Evolutionary conservation across 2,888 invertebrate species (phyloP).

Genomic region (Hemicrepidius hirtus): DNA sequence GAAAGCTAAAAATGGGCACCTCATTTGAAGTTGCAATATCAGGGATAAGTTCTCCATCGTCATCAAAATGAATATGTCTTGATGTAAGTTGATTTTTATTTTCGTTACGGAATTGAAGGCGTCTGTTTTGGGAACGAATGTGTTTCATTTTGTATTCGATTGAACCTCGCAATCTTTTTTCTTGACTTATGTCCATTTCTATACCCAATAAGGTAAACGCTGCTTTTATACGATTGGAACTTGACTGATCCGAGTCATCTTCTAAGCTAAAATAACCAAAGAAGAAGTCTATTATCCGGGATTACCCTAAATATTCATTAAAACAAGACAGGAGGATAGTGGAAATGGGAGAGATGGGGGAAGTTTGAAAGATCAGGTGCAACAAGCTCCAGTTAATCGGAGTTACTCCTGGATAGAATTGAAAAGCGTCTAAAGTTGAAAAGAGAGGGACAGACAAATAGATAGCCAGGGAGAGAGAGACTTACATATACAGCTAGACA

Average conservation of each 20-base stretch:
- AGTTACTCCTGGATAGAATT: no score
- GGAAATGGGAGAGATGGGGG: no score
- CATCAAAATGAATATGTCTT: slow-evolving; percentile 79
- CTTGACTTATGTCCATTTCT: slow-evolving; percentile 66
- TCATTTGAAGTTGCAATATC: slow-evolving; percentile 46
- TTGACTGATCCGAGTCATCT: slow-evolving; percentile 27
- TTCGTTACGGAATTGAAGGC: slow-evolving; percentile 71
- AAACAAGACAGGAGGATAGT: background rate
- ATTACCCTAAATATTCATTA: background rate
- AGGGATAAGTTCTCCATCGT: slow-evolving; percentile 76
- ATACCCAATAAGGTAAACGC: slow-evolving; percentile 82
- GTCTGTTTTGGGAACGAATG: slow-evolving; percentile 75
- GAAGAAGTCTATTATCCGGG: background rate
- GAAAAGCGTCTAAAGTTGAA: no score
- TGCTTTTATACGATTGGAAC: slow-evolving; percentile 73
- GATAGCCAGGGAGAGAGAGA: no score
- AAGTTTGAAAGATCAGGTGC: no score
- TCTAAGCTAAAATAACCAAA: slow-evolving; percentile 12
- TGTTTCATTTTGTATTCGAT: slow-evolving; percentile 80
- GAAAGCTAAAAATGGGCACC: slow-evolving; percentile 55
- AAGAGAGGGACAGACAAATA: no score
- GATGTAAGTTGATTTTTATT: background rate
- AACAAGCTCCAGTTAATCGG: no score
- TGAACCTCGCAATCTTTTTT: slow-evolving; percentile 73
- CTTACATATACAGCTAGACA: no score